These are phyloP conservation scores for Dendrophyllia cribrosa DNA, from an alignment of 64 coral and sea anemone genomes.

Conservation along the genomic window DNA sequence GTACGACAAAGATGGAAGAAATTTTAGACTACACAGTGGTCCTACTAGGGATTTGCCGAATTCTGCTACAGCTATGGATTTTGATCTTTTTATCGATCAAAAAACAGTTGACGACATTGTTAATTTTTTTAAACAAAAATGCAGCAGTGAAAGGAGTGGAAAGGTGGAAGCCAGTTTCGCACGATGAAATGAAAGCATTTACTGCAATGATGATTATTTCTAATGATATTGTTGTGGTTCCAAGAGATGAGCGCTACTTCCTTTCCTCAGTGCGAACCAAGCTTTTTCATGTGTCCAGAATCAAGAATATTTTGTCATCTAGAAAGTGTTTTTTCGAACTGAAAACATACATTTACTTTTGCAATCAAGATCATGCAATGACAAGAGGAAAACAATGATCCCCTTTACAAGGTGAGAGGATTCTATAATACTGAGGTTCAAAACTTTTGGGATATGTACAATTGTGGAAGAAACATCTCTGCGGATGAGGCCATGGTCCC, in stretches of 20 bases:
- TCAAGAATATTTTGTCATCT: constrained; percentile 50
- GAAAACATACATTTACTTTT: constrained; percentile 62
- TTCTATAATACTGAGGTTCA: constrained; percentile 8
- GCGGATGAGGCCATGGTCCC: constrained; percentile 60
- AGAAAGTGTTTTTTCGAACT: constrained; percentile 36
- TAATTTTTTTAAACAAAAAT: constrained; percentile 11
- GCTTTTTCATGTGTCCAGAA: constrained; percentile 65
- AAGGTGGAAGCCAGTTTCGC: background rate
- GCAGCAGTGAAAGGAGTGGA: background rate
- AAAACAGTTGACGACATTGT: background rate
- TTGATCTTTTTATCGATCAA: constrained; percentile 7
- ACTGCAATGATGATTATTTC: constrained; percentile 51
- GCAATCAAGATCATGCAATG: constrained; percentile 47
- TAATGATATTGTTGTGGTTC: constrained; percentile 57
- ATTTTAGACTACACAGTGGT: background rate
- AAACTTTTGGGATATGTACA: constrained; percentile 36
- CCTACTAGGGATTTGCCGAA: constrained; percentile 23
- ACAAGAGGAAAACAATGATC: constrained; percentile 43
- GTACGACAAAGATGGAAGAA: background rate
- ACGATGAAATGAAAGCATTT: constrained; percentile 64
- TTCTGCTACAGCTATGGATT: constrained; percentile 4
- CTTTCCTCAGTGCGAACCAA: constrained; percentile 20
- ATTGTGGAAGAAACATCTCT: constrained; percentile 42
- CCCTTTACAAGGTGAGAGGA: constrained; percentile 42
- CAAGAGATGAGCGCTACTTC: constrained; percentile 52